Evolutionary conservation across 2,113 vertebrate genomes (phyloP).

Genomic region (Onychorhynchus coronatus): DNA sequence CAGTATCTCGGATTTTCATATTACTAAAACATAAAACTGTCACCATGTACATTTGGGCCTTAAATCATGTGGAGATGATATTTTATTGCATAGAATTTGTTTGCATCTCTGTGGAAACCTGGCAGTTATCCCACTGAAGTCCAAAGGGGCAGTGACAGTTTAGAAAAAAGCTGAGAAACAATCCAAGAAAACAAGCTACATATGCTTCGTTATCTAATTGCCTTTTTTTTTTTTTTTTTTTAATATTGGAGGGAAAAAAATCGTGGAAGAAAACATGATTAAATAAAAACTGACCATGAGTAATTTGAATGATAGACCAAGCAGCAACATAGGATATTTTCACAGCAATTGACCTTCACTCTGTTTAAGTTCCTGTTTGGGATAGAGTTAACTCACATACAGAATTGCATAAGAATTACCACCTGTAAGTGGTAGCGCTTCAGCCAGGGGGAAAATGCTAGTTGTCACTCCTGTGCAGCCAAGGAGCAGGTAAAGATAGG

Average conservation of each 20-base stretch:
- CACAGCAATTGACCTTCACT: constrained; percentile 33
- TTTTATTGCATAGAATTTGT: constrained; percentile 53
- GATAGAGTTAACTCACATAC: neutral
- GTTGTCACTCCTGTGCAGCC: neutral
- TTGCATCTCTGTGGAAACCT: constrained; percentile 62
- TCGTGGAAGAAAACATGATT: neutral
- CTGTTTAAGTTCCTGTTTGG: neutral
- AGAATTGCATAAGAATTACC: constrained; percentile 18
- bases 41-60: constrained; percentile 13
- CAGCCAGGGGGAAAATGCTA: neutral
- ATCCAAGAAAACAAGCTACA: constrained; percentile 14
- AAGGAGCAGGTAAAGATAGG: fast-evolving
- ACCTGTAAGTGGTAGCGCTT: neutral
- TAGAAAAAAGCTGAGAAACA: constrained; percentile 27
- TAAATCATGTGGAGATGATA: constrained; percentile 57
- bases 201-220: neutral
- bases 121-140: constrained; percentile 9
- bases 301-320: neutral
- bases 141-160: constrained; percentile 49
- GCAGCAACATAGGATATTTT: constrained; percentile 19
- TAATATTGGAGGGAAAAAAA: neutral
- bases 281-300: constrained; percentile 23
- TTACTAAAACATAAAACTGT: constrained; percentile 63
- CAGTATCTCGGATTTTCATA: constrained; percentile 36
- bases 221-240: neutral